Evolutionary conservation across 2,797 vertebrate species (phyloP).

Genomic region (Diglossa cyanea): DNA sequence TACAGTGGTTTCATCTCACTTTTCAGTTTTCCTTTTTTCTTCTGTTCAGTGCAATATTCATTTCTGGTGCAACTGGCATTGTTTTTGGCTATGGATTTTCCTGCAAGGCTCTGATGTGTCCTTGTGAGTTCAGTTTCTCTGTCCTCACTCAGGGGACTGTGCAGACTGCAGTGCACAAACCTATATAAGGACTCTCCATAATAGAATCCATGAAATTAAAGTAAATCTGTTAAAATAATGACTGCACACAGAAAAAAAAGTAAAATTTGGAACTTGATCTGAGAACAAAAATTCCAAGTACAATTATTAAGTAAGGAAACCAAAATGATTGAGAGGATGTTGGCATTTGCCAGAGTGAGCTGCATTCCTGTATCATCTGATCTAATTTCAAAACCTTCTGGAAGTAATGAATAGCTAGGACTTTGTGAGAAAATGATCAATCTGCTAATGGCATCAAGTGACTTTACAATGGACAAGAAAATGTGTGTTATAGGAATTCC

Average conservation of each 20-base stretch:
- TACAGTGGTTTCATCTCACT: background rate
- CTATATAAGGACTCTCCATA: background rate
- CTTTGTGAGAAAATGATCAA: background rate
- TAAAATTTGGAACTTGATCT: background rate
- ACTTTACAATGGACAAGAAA: constrained; percentile 30
- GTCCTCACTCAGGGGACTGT: background rate
- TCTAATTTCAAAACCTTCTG: constrained; percentile 31
- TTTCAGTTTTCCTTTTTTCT: background rate
- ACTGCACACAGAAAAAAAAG: background rate
- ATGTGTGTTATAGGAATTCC: constrained; percentile 20
- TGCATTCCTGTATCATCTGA: background rate
- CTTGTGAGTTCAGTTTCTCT: background rate
- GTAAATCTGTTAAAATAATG: background rate
- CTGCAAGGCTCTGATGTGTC: background rate
- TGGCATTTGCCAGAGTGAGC: background rate
- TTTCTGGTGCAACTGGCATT: background rate
- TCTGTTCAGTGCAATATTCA: background rate
- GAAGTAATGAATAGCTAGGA: constrained; percentile 7
- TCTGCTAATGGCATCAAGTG: constrained; percentile 27
- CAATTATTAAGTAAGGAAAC: background rate
- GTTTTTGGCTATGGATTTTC: background rate
- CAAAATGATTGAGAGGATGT: background rate
- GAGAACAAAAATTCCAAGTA: background rate
- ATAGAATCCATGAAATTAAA: background rate
- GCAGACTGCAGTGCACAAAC: background rate